A percentile compares a stretch with the other conserved stretches of the same genome.
Conservation (phyloP, 2,113 vertebrate genomes). For the Coregonus clupeaformis region DNA sequence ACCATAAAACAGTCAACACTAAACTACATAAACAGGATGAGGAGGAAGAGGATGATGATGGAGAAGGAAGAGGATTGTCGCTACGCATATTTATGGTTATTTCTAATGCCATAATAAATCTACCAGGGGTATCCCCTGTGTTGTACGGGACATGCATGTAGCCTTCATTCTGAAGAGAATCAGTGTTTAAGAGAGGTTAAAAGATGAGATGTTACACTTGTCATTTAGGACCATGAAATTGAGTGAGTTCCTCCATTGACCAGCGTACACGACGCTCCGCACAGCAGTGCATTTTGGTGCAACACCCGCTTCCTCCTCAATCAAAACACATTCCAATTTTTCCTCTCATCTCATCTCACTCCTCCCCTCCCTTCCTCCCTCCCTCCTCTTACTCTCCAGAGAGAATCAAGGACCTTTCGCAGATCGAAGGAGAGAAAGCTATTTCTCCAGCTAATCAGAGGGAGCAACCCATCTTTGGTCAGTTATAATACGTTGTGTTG, state of each 20-base stretch:
- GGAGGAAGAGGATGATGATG: neutral
- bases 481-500: neutral
- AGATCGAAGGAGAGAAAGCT: neutral
- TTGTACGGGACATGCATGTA: neutral
- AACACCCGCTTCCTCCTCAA: neutral
- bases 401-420: neutral
- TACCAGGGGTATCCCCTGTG: neutral
- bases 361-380: neutral
- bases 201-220: neutral
- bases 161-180: neutral
- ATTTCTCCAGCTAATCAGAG: neutral
- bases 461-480: no score
- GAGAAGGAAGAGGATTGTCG: neutral
- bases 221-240: slow-evolving; percentile 9
- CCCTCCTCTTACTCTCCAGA: neutral
- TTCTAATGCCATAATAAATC: neutral
- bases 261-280: slow-evolving; percentile 3
- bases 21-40: no score
- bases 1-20: no score
- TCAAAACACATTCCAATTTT: neutral
- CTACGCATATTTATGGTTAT: neutral
- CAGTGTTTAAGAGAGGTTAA: neutral
- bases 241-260: slow-evolving; percentile 15
- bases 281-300: slow-evolving; percentile 8
- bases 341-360: neutral